Evolutionary conservation across 1,140 invertebrate genomes (phyloP).

Genomic region (Zaprionus vittiger): DNA sequence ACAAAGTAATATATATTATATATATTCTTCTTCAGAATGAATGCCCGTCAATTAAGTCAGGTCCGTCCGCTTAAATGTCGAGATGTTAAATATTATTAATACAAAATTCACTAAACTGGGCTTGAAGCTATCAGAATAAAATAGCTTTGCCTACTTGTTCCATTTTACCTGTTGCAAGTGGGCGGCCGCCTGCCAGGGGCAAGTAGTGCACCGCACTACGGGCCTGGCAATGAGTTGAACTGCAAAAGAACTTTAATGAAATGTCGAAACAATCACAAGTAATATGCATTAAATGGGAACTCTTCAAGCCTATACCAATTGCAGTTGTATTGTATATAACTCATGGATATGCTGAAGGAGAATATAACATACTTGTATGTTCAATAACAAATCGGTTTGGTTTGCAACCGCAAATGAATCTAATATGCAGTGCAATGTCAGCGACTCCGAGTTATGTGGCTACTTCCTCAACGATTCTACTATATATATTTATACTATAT

Average conservation of each 20-base stretch:
- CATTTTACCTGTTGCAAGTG: no score
- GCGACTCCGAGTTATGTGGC: constrained; percentile 39
- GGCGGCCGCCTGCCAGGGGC: no score
- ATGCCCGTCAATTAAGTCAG: no score
- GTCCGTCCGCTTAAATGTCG: no score
- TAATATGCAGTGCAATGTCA: constrained; percentile 47
- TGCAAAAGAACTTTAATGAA: background rate
- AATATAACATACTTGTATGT: background rate
- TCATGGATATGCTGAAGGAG: background rate
- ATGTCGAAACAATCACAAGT: background rate
- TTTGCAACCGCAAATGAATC: constrained; percentile 37
- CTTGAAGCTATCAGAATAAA: no score
- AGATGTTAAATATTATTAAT: no score
- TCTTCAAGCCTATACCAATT: background rate
- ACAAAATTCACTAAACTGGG: no score
- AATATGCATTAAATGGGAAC: background rate
- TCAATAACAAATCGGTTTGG: constrained; percentile 32
- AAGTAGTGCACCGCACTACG: no score
- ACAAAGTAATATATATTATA: no score
- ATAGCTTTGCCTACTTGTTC: no score
- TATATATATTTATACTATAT: background rate
- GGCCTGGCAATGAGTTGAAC: background rate
- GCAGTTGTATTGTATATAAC: background rate
- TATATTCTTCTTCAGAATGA: no score
- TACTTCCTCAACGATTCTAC: constrained; percentile 48